Evolutionary conservation across 2,888 invertebrate species (phyloP), one percentile per base, ranked within the genome.

Genomic region (Andrena minutula): DNA sequence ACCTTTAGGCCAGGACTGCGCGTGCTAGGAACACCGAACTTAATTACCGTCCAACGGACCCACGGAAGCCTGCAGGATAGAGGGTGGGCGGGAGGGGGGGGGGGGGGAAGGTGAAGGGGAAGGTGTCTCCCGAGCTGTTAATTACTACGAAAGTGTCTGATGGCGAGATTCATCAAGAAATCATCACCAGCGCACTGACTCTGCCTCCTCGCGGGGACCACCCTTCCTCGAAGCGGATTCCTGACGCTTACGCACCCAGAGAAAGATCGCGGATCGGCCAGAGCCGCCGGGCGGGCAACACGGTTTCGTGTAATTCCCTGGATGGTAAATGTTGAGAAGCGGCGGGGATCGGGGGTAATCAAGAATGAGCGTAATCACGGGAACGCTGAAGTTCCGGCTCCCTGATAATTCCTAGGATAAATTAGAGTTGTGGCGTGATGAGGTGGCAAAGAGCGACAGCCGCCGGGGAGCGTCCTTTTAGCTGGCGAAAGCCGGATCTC

Each of bases 141-240:
- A 91, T 92, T 88, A 90, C 82, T 82, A 78, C 82, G 78, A 84
- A 88, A 90, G 71, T 83, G 75, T 85, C 88, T 90, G 89, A 90
- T 86, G 91, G 86, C 82, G 84, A 84, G 83, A 91, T 92, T 92
- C 91, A 89, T 91, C 91, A 90, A 91, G 87, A 89, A 91, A 91
- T 91, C 90, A 92, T 91, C 89, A 89, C 90, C 32, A 26, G 66
- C 28, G 49, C 28, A 20, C 35, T 3, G 53, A 65, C 30, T 53
- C 20, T 26, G 35, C 49, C 28, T 26, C 7, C 23, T 32, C 41
- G 16, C 41, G 47, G 16, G 10, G 23, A 8, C 8, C 28, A 20
- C 4, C 16, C 5, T 6, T 41, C 41, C 41, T 41, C 41, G 12
- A 4, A 12, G 41, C 41, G 3, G 41, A 41, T 41, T 41, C 41